Base-by-base conservation (phyloP, 2,113 vertebrate species). In the Glaucomys volans region DNA sequence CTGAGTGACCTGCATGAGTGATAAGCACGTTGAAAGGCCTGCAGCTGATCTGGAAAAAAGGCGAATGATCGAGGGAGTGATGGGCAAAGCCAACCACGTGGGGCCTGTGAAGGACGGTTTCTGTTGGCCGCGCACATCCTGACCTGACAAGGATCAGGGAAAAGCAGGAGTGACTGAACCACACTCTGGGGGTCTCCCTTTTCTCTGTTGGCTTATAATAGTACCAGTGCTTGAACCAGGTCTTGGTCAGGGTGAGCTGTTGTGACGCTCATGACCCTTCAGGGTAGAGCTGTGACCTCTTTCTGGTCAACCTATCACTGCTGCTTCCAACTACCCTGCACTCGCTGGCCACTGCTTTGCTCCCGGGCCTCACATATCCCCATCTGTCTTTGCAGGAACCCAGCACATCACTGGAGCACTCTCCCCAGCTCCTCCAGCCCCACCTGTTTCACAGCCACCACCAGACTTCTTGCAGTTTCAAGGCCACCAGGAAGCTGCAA, bases 51-150 rank as follows among this genome's bases (percentile, higher is more conserved):
- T 26, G 44, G 26, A 86, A 42, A 12, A 16, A 18, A 28, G 18
- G 0, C 16, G 32, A 0, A 0, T 2, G 5, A 30, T 57, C 40
- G 6, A 18, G 42, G 57, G 1, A 26, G 4, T 0, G 35, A 9
- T 0, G 0, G 66, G 0, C 0, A 30, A 7, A 77, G 2, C 12
- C 50, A 22, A 9, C 30, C 16, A 13, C 5, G 20, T 57, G 54
- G 22, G 57, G 57, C 54, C 24, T 22, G 57, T 5, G 57, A 59
- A 67, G 66, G 67, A 9, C 16, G n/a, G 69, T 2, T 37, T 5
- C 7, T 67, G 10, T 35, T 32, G 32, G 44, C 44, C 22, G 54
- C 54, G 1, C 54, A 57, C 54, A 57, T 57, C 32, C 17, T 42
- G 11, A 8, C 8, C 50, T 42, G 11, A 8, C 8, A 40, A 24